Evolutionary conservation across 92 coral and sea anemone species (phyloP).

Genomic region (Chrysogorgia sp.): DNA sequence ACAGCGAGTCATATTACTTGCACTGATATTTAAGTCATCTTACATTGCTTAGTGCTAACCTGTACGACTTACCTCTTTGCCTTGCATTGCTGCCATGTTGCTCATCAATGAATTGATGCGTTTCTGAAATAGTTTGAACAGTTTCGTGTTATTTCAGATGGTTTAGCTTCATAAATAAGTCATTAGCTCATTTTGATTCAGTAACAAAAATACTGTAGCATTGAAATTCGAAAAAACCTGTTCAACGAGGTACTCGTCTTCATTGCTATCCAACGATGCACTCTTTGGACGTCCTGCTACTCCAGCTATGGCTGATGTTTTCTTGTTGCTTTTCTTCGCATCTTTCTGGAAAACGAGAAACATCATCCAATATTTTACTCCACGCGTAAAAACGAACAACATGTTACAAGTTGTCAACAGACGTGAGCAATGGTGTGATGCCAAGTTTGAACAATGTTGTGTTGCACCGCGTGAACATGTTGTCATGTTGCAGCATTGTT

Average conservation of each 20-base stretch:
- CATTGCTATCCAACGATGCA: constrained; percentile 75
- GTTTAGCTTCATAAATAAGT: too few relatives aligned
- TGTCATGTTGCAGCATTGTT: too few relatives aligned
- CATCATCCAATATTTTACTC: not conserved
- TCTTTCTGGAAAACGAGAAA: constrained; percentile 62
- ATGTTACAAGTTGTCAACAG: too few relatives aligned
- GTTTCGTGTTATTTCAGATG: not conserved
- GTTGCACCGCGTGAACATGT: too few relatives aligned
- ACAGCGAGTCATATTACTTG: too few relatives aligned
- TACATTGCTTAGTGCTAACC: too few relatives aligned
- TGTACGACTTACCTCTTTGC: constrained; percentile 71
- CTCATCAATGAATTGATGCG: constrained; percentile 83
- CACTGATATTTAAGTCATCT: too few relatives aligned
- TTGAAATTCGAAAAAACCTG: constrained; percentile 61
- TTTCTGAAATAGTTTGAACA: constrained; percentile 64
- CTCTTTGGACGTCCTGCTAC: constrained; percentile 71
- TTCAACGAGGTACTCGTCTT: constrained; percentile 88
- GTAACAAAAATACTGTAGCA: too few relatives aligned
- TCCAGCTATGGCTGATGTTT: constrained; percentile 74
- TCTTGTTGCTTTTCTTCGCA: constrained; percentile 84
- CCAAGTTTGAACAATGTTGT: too few relatives aligned
- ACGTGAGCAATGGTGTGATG: too few relatives aligned
- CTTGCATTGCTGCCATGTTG: constrained; percentile 91
- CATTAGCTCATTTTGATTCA: too few relatives aligned
- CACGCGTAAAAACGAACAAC: not conserved